A percentile compares a stretch with the other conserved stretches of the same genome.
Evolutionary conservation across 2,888 invertebrate species (phyloP).

Genomic region (Caenorhabditis plicata): DNA sequence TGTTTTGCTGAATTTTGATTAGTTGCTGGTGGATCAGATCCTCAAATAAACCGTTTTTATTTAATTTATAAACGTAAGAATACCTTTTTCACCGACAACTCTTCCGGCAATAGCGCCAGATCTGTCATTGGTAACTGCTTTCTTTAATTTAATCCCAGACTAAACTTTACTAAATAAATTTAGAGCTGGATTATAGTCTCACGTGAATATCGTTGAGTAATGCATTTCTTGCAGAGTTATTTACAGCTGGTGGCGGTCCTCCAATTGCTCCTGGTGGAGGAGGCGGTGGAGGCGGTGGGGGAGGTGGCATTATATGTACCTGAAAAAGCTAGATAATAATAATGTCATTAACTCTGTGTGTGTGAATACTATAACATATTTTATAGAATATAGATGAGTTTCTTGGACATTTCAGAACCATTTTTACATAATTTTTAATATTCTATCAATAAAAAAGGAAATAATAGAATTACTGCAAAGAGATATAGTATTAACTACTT

Average conservation of each 20-base stretch:
- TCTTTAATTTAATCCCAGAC: conserved; percentile 52
- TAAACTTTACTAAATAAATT: conserved; percentile 8
- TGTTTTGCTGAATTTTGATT: conserved; percentile 6
- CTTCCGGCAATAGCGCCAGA: conserved; percentile 50
- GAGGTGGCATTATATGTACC: conserved; percentile 22
- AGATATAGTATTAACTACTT: too few relatives aligned
- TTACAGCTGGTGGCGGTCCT: conserved; percentile 15
- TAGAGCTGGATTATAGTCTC: background rate
- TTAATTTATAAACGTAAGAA: too few relatives aligned
- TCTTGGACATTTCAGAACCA: too few relatives aligned
- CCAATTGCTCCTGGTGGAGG: conserved; percentile 33
- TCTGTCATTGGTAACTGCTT: conserved; percentile 56
- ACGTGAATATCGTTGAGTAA: conserved; percentile 44
- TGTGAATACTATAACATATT: background rate
- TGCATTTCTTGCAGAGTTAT: conserved; percentile 30
- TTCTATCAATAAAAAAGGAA: too few relatives aligned
- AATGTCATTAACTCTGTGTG: conserved; percentile 13
- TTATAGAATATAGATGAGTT: too few relatives aligned
- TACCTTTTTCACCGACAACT: conserved; percentile 11
- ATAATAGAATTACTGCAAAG: too few relatives aligned
- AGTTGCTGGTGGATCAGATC: conserved; percentile 4
- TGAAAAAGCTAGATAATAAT: background rate
- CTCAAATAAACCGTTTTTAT: background rate
- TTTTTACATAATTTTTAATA: too few relatives aligned
- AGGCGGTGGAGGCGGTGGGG: conserved; percentile 42